phyloP scores from a whole-genome alignment of 2,113 vertebrate genomes.

The Ptilorrhoa leucosticta region DNA sequence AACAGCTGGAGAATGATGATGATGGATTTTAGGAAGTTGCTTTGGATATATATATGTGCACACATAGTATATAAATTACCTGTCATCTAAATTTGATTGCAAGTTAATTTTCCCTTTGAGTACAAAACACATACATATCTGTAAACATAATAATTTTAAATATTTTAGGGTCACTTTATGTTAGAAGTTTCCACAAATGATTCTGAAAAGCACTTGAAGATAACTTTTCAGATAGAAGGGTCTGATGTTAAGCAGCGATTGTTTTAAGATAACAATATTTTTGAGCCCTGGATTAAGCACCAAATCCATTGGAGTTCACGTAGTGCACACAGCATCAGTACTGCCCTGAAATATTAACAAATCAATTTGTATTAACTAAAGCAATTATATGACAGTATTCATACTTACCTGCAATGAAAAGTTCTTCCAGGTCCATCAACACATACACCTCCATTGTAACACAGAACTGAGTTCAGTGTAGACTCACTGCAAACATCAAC shows the following conservation, averaged over 20 bases:
- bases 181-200: neutral
- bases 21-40: neutral
- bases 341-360: neutral
- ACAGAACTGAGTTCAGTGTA: neutral
- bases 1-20: neutral
- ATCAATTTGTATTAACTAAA: neutral
- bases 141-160: rapidly evolving
- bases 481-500: neutral
- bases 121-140: neutral
- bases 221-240: neutral
- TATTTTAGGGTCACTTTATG: neutral
- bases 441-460: constrained; percentile 39
- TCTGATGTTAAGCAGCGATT: neutral
- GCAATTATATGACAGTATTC: neutral
- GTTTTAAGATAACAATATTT: neutral
- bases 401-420: constrained; percentile 66
- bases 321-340: neutral
- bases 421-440: constrained; percentile 21
- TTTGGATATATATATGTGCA: neutral
- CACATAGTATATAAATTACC: neutral
- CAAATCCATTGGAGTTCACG: neutral
- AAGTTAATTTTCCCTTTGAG: neutral
- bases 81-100: neutral
- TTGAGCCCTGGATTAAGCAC: neutral
- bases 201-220: neutral